Conservation (phyloP, 2,888 invertebrate genomes). For the Pristionchus exspectatus region DNA sequence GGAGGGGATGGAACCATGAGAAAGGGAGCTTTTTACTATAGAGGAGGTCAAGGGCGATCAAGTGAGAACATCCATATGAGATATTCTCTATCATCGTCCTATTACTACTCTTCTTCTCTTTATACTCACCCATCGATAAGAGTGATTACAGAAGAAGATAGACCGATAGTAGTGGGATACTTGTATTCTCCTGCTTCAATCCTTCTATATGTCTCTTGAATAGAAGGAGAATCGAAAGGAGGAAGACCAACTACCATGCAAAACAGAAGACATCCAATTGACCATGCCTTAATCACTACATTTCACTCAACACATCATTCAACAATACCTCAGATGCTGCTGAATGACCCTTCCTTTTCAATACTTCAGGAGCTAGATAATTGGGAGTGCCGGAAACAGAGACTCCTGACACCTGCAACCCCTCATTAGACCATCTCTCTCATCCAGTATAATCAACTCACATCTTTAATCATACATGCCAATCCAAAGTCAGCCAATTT, state of each 20-base stretch:
- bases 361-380: slow-evolving; percentile 84
- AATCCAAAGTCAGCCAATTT: slow-evolving; percentile 85
- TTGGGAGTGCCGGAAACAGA: slow-evolving; percentile 84
- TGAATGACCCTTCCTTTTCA: slow-evolving; percentile 81
- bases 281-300: slow-evolving; percentile 81
- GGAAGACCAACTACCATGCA: slow-evolving; percentile 83
- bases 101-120: too few relatives aligned
- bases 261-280: slow-evolving; percentile 84
- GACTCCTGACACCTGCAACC: slow-evolving; percentile 19
- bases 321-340: slow-evolving; percentile 81
- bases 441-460: not conserved
- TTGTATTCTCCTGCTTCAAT: slow-evolving; percentile 74
- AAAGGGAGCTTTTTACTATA: not conserved
- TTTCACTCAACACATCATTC: not conserved
- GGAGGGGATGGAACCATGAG: not conserved
- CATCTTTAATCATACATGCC: slow-evolving; percentile 80
- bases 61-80: slow-evolving; percentile 29
- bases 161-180: slow-evolving; percentile 29
- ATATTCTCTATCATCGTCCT: not conserved
- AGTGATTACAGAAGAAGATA: slow-evolving; percentile 32
- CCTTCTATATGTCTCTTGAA: slow-evolving; percentile 83
- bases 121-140: slow-evolving; percentile 56
- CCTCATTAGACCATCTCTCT: not conserved
- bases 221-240: slow-evolving; percentile 83
- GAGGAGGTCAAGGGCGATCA: slow-evolving; percentile 1